Conservation (phyloP, 2,888 invertebrate species). For the Oasisia sp. region DNA sequence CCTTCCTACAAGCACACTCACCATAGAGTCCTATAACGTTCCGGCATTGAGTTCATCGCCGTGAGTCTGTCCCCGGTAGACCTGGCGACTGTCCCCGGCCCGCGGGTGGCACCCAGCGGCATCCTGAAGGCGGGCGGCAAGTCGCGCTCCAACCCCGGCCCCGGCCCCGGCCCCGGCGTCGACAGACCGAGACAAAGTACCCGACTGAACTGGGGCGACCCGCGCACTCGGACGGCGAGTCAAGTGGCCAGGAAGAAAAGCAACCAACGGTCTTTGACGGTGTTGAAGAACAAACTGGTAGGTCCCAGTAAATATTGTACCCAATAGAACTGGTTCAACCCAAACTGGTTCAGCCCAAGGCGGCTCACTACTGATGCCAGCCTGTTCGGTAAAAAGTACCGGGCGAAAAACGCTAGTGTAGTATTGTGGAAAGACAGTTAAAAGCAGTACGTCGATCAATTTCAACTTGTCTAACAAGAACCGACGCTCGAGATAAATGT, state of each 20-base stretch:
- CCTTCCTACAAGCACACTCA: background rate
- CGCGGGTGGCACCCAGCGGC: background rate
- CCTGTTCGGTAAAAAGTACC: too few relatives aligned
- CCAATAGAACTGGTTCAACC: background rate
- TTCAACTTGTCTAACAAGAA: too few relatives aligned
- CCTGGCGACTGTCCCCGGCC: background rate
- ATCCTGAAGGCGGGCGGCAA: background rate
- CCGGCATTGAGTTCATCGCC: background rate
- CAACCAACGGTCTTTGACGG: background rate
- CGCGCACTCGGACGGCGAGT: background rate
- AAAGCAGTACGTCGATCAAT: too few relatives aligned
- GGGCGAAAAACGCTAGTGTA: too few relatives aligned
- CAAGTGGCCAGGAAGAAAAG: background rate
- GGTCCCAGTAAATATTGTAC: background rate
- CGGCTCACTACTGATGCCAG: too few relatives aligned
- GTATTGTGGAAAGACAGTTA: too few relatives aligned
- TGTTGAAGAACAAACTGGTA: background rate
- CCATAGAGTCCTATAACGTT: background rate
- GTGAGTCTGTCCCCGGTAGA: background rate
- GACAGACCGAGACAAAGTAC: background rate
- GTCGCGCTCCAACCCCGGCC: background rate
- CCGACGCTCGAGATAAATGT: too few relatives aligned
- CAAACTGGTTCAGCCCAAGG: too few relatives aligned
- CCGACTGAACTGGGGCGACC: background rate
- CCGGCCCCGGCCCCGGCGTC: background rate